Evolutionary conservation across 2,888 invertebrate genomes (phyloP), one percentile per base, ranked within the genome.

Genomic region (Lycocerus yunnanus): DNA sequence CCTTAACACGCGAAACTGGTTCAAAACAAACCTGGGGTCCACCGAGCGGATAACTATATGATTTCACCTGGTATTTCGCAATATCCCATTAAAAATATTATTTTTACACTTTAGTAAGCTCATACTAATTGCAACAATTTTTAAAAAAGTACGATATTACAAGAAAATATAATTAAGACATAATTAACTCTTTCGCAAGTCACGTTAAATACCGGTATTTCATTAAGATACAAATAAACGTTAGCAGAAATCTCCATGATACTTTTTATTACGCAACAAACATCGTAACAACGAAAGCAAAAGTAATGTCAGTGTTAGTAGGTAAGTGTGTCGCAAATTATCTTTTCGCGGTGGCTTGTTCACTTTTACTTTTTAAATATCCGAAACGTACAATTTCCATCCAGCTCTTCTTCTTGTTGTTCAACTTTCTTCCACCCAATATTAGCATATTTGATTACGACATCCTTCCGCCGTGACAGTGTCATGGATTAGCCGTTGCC

Each of bases 281-380:
- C 71, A 70, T 71, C 71, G 24, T 70, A 70, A 70, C 65, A 66
- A 65, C 58, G 71, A 71, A 71, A 71, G 71, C 71, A 71, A 71
- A 71, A 71, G 71, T 66, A 61, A 66, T 70, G 71, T 71, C 71
- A 71, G 71, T 71, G 71, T 71, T 66, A 71, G 66, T 71, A 20
- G 71, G 71, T 71, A 59, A 71, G 71, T 71, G 24, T 71, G 71
- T 71, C 71, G 66, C 70, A 16, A 63, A 61, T 43, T 43, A 43
- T n/a, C 43, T 43, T 5, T 43, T 43, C 43, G 43, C 43, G 43
- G 43, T n/a, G 43, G 43, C 43, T 43, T 13, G 43, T 6, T 13
- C 43, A 43, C 43, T 43, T 43, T 43, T 43, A 43, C 43, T 43
- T 43, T 43, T 43, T 43, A 43, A 43, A 43, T n/a, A n/a, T 6